Evolutionary conservation across 2,113 vertebrate species (phyloP), one percentile per base, ranked within the genome.

Genomic region (Butorides virescens): DNA sequence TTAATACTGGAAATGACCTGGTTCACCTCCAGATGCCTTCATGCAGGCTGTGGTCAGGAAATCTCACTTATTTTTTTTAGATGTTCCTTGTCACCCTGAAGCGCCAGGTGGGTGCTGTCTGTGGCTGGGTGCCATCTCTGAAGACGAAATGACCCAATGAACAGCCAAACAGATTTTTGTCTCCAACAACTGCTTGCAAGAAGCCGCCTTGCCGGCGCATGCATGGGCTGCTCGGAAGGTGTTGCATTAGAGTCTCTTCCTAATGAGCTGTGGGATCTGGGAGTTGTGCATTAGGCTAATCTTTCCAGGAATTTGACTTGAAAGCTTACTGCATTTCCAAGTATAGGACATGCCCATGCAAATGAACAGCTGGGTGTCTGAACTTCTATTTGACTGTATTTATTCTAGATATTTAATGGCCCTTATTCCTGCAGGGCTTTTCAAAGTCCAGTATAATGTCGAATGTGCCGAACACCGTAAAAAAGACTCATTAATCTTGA

Each of bases 221-320:
- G 0, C 44, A 13, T 20, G 66, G 46, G 22, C 53, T 75, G 29
- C 53, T 88, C 2, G 0, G 56, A 86, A 94, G 86, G 52, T 80
- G 56, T 81, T 94, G 90, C 73, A 47, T 71, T 88, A 73, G 32
- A 89, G n/a, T 4, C 22, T 75, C 18, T 62, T 90, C 79, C 74
- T 93, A 88, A 94, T 50, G 75, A 94, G 72, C 84, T 91, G 59
- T 79, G 86, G 72, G 72, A 58, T 87, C 32, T 77, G 62, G 39
- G 47, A 86, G 52, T 15, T 7, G 2, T 90, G 66, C 62, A 74
- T 77, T 47, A 85, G 55, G 52, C 47, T 93, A 22, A 92, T 91
- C 70, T 83, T 97, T 95, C 96, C 89, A 92, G 91, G 92, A 97
- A 96, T 70, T 82, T 72, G 42, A 59, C 53, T 95, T 90, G 92